phyloP scores from a whole-genome alignment of 2,797 vertebrate genomes.

The Coreius guichenoti region DNA sequence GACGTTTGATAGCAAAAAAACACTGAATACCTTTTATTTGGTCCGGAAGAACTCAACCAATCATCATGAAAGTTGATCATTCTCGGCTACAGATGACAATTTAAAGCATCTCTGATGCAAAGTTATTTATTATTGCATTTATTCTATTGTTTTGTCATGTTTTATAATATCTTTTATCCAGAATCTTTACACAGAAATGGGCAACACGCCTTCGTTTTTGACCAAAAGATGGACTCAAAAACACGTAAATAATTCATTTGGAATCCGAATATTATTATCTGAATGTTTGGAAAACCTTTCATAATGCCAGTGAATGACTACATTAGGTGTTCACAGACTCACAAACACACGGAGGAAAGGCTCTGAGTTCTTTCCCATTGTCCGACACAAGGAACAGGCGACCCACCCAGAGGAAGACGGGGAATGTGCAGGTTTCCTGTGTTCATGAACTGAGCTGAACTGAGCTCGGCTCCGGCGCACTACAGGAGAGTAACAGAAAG shows the following conservation, averaged over 20 bases:
- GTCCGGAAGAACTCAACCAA: not conserved
- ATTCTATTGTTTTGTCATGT: not conserved
- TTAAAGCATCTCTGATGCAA: too few species aligned
- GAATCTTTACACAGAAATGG: not conserved
- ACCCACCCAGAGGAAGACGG: constrained; percentile 76
- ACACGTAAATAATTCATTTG: not conserved
- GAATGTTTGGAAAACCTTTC: not conserved
- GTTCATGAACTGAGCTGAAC: constrained; percentile 59
- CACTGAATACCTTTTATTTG: not conserved
- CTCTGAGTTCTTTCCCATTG: constrained; percentile 26
- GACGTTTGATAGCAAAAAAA: not conserved
- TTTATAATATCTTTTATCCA: not conserved
- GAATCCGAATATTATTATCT: not conserved
- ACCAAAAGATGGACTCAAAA: not conserved
- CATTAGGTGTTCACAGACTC: constrained; percentile 8
- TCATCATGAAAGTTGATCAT: not conserved
- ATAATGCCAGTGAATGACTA: not conserved
- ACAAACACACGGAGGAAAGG: constrained; percentile 6
- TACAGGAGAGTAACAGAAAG: not conserved
- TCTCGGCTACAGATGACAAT: not conserved
- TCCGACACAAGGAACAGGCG: constrained; percentile 55
- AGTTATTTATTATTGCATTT: too few species aligned
- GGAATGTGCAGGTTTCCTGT: constrained; percentile 76
- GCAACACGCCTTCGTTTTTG: not conserved
- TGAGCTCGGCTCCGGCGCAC: constrained; percentile 13